Evolutionary conservation across 2,888 invertebrate species (phyloP).

Genomic region (Eretmocerus hayati): DNA sequence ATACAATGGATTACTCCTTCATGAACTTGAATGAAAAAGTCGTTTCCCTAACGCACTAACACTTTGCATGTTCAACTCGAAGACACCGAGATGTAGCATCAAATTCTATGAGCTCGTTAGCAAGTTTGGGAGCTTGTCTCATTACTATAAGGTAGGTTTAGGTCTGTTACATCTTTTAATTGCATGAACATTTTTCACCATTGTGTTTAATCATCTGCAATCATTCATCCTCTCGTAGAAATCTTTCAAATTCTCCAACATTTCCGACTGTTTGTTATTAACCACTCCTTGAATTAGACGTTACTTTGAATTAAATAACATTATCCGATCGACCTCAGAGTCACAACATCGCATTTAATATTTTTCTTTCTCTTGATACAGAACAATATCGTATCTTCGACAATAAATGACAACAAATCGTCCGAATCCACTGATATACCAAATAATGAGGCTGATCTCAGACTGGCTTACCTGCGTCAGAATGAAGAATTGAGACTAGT

Average conservation of each 20-base stretch:
- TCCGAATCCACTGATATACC: slow-evolving; percentile 39
- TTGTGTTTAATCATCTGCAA: neutral
- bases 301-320: neutral
- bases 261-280: slow-evolving; percentile 10
- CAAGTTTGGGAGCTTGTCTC: slow-evolving; percentile 38
- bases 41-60: slow-evolving; percentile 37
- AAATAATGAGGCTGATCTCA: slow-evolving; percentile 54
- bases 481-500: slow-evolving; percentile 71
- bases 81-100: slow-evolving; percentile 40
- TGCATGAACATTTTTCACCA: slow-evolving; percentile 11
- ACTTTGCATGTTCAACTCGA: slow-evolving; percentile 40
- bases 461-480: slow-evolving; percentile 69
- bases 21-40: slow-evolving; percentile 3
- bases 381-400: slow-evolving; percentile 38
- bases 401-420: slow-evolving; percentile 38
- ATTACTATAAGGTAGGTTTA: slow-evolving; percentile 36
- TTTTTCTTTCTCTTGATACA: slow-evolving; percentile 18
- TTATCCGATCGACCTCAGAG: neutral
- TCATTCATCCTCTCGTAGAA: neutral
- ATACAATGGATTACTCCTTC: neutral
- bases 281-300: neutral
- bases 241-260: neutral
- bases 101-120: slow-evolving; percentile 41
- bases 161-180: slow-evolving; percentile 11
- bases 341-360: neutral